Conservation (phyloP, 2,888 invertebrate genomes). For the Slavum lentiscoides region DNA sequence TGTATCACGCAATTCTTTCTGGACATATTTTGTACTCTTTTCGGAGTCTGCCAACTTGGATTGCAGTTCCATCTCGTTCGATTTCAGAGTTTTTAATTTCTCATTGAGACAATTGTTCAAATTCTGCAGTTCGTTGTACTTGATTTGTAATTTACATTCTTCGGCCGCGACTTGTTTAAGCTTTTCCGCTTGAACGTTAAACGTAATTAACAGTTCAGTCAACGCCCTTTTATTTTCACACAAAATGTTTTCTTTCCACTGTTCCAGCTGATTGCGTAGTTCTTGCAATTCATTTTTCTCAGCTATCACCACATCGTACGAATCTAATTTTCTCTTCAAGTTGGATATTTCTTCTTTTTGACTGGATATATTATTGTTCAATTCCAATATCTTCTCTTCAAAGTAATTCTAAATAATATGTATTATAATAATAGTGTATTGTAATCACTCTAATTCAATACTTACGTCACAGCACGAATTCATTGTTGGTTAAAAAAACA, state of each 20-base stretch:
- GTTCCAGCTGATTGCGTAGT: not conserved
- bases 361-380: no score
- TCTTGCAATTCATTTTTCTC: not conserved
- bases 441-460: no score
- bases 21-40: not conserved
- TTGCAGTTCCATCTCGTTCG: not conserved
- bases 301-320: no score
- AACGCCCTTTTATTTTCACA: not conserved
- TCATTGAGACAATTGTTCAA: not conserved
- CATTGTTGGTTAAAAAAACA: no score
- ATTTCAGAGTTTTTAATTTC: not conserved
- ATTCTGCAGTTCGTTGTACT: not conserved
- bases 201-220: not conserved
- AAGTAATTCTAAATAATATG: no score
- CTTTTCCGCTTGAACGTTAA: slow-evolving; percentile 3
- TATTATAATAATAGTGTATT: no score
- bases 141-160: not conserved
- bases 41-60: not conserved
- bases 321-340: no score
- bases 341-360: no score
- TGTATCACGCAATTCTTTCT: not conserved
- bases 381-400: no score
- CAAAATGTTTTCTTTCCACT: not conserved
- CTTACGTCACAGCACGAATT: no score
- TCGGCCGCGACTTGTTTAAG: not conserved